Evolutionary conservation across 2,797 vertebrate genomes (phyloP).

Genomic region (Rhodeus uyekii): DNA sequence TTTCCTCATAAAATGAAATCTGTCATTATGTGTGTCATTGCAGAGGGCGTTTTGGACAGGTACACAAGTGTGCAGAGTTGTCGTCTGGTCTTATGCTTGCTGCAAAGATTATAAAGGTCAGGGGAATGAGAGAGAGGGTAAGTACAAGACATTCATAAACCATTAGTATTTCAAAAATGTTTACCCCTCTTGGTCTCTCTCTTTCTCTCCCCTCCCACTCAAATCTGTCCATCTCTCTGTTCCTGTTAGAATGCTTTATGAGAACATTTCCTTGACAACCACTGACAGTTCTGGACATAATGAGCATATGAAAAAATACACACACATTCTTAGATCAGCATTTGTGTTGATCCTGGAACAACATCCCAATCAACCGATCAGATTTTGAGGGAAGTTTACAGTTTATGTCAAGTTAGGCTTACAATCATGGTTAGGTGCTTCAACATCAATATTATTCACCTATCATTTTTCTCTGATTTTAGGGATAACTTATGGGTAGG

Average conservation of each 20-base stretch:
- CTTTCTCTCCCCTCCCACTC: slow-evolving; percentile 34
- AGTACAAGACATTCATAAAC: slow-evolving; percentile 49
- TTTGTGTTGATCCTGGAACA: background rate
- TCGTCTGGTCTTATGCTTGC: slow-evolving; percentile 82
- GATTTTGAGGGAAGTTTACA: background rate
- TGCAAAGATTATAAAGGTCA: slow-evolving; percentile 88
- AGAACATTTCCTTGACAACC: slow-evolving; percentile 44
- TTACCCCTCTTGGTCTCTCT: background rate
- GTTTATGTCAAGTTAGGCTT: background rate
- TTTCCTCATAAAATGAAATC: slow-evolving; percentile 6
- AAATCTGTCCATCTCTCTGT: slow-evolving; percentile 42
- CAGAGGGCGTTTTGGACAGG: slow-evolving; percentile 89
- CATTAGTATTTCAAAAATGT: background rate
- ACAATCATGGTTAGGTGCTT: background rate
- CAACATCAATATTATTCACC: background rate
- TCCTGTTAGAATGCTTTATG: slow-evolving; percentile 36
- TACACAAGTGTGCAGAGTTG: slow-evolving; percentile 84
- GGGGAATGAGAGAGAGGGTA: slow-evolving; percentile 84
- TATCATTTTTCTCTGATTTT: background rate
- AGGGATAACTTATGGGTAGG: background rate
- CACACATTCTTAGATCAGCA: background rate
- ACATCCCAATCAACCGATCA: background rate
- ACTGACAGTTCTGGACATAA: background rate
- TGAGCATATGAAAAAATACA: slow-evolving; percentile 10
- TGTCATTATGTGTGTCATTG: slow-evolving; percentile 38